Percentiles rank a stretch among this genome's conserved stretches.
Evolutionary conservation across 2,113 vertebrate species (phyloP).

Genomic region (Pteronura brasiliensis): DNA sequence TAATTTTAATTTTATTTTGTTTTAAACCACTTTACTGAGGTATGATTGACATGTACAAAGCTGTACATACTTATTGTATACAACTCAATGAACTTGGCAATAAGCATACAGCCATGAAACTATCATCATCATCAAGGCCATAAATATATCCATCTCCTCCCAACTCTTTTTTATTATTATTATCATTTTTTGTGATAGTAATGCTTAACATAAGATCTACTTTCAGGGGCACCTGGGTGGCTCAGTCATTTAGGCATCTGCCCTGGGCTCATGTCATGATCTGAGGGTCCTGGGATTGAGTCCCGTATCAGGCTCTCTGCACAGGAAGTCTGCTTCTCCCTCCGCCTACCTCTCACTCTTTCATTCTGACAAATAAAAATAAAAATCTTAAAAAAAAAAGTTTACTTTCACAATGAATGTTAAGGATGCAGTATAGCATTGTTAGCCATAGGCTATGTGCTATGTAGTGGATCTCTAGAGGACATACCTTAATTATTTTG

Average conservation of each 20-base stretch:
- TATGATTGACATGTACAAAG: neutral
- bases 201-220: neutral
- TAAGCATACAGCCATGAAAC: neutral
- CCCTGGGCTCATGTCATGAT: no score
- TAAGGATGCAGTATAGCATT: neutral
- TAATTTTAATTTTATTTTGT: neutral
- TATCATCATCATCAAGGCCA: neutral
- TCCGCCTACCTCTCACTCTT: no score
- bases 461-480: neutral
- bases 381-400: no score
- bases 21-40: neutral
- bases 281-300: no score
- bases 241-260: no score
- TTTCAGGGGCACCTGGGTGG: no score
- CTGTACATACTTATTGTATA: neutral
- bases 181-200: neutral
- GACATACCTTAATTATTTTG: neutral
- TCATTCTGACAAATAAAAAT: no score
- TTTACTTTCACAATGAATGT: neutral
- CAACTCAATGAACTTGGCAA: neutral
- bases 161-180: neutral
- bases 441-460: neutral
- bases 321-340: no score
- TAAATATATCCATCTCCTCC: neutral
- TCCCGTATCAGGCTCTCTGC: no score